A percentile compares a stretch with the other conserved stretches of the same genome.
Conservation (phyloP, 92 coral and sea anemone genomes). For the Plumapathes pennacea region DNA sequence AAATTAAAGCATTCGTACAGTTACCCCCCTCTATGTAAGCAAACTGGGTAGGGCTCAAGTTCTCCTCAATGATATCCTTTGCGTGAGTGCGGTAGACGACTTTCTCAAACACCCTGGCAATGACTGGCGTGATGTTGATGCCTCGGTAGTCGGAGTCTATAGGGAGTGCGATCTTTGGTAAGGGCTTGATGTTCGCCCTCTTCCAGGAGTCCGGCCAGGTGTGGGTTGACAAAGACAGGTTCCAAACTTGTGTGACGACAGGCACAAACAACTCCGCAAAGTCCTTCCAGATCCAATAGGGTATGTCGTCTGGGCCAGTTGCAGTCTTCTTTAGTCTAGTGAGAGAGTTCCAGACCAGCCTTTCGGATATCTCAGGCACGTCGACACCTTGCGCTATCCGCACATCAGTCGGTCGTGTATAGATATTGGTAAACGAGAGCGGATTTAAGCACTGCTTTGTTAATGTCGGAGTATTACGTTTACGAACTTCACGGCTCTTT, state of each 20-base stretch:
- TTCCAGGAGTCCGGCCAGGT: slow-evolving; percentile 49
- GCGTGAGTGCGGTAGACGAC: slow-evolving; percentile 17
- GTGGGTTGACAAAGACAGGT: slow-evolving; percentile 20
- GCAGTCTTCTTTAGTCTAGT: slow-evolving; percentile 30
- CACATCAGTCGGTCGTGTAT: slow-evolving; percentile 17
- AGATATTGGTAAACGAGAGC: too few species aligned
- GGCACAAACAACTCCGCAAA: slow-evolving; percentile 37
- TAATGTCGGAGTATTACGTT: too few species aligned
- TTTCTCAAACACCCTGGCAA: slow-evolving; percentile 50
- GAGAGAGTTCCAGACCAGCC: slow-evolving; percentile 26
- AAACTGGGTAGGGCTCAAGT: slow-evolving; percentile 45
- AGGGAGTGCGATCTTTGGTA: slow-evolving; percentile 41
- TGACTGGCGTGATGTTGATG: slow-evolving; percentile 46
- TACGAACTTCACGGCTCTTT: too few species aligned
- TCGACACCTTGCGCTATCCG: background rate
- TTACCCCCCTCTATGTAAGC: slow-evolving; percentile 52
- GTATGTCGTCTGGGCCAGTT: slow-evolving; percentile 35
- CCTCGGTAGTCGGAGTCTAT: slow-evolving; percentile 25
- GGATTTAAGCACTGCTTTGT: too few species aligned
- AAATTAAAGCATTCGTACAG: slow-evolving; percentile 47
- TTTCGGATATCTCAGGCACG: slow-evolving; percentile 16
- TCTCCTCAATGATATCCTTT: slow-evolving; percentile 17
- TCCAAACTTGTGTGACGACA: slow-evolving; percentile 21
- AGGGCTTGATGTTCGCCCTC: slow-evolving; percentile 39
- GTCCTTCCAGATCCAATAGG: slow-evolving; percentile 39